Percentiles rank a stretch among this genome's conserved stretches.
These are phyloP conservation scores for Gnathonemus echidnorhynchus DNA, from an alignment of 2,113 vertebrate genomes.

Conservation along the genomic window DNA sequence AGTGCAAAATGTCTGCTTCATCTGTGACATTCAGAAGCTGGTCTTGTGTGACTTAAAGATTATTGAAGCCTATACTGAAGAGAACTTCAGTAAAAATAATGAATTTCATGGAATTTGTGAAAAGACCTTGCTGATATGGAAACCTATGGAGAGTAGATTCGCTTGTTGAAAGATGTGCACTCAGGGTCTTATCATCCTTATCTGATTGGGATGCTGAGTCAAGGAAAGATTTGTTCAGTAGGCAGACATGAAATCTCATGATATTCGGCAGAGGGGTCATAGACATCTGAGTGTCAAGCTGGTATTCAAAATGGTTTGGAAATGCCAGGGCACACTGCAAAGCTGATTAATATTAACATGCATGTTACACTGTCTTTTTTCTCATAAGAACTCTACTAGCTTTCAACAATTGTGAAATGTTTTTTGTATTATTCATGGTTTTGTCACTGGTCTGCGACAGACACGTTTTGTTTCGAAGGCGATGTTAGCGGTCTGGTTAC, in stretches of 20 bases:
- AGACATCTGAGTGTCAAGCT: neutral
- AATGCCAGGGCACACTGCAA: neutral
- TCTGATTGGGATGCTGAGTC: neutral
- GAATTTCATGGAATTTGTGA: neutral
- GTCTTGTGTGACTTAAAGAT: neutral
- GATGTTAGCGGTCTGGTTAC: slow-evolving; percentile 1
- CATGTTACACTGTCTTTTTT: neutral
- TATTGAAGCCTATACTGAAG: neutral
- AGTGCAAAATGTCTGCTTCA: neutral
- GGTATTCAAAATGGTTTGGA: neutral
- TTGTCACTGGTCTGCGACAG: neutral
- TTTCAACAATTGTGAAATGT: neutral
- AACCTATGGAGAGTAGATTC: neutral
- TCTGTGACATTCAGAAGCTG: neutral
- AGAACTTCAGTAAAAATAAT: neutral
- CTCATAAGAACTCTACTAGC: neutral
- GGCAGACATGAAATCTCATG: neutral
- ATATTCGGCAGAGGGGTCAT: neutral
- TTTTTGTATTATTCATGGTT: slow-evolving; percentile 6
- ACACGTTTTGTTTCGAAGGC: slow-evolving; percentile 1
- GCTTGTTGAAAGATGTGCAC: neutral
- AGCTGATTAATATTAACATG: neutral
- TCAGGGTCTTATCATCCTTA: neutral
- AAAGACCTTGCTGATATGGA: neutral
- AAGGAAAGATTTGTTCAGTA: neutral